Percentiles rank a stretch among this genome's conserved stretches.
These are phyloP conservation scores for Strigamia crassipes DNA, from an alignment of 2,888 invertebrate species.

Conservation along the genomic window DNA sequence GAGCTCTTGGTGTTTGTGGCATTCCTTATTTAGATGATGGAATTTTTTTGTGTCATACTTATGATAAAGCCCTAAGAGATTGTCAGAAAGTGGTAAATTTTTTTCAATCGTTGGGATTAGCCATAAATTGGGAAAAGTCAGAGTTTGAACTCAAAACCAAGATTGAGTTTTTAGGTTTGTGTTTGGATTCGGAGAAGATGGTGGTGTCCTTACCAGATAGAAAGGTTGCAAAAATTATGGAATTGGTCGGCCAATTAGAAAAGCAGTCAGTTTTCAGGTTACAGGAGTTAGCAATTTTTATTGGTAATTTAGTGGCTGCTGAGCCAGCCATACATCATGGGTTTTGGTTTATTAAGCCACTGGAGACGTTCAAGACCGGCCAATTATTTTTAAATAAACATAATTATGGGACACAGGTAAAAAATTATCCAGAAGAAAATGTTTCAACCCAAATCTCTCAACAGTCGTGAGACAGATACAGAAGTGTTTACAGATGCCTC, in stretches of 20 bases:
- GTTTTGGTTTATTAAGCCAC: not conserved
- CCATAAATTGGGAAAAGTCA: not conserved
- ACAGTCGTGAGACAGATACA: not conserved
- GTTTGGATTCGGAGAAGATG: not conserved
- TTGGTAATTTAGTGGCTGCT: not conserved
- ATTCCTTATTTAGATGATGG: not conserved
- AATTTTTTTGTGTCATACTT: not conserved
- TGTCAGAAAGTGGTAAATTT: not conserved
- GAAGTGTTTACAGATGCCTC: not conserved
- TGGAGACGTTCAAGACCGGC: not conserved
- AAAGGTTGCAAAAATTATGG: not conserved
- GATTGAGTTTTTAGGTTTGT: not conserved
- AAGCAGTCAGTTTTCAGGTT: not conserved
- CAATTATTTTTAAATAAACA: not conserved
- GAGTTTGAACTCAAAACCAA: not conserved
- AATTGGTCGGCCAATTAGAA: not conserved
- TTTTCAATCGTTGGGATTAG: not conserved
- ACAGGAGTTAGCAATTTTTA: not conserved
- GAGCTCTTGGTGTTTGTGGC: no score
- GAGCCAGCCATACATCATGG: not conserved
- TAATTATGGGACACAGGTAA: not conserved
- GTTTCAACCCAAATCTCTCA: not conserved
- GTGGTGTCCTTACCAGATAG: not conserved
- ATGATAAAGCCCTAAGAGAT: not conserved
- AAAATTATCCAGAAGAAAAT: not conserved